phyloP scores from a whole-genome alignment of 2,797 vertebrate genomes.

The Sylvia borin region DNA sequence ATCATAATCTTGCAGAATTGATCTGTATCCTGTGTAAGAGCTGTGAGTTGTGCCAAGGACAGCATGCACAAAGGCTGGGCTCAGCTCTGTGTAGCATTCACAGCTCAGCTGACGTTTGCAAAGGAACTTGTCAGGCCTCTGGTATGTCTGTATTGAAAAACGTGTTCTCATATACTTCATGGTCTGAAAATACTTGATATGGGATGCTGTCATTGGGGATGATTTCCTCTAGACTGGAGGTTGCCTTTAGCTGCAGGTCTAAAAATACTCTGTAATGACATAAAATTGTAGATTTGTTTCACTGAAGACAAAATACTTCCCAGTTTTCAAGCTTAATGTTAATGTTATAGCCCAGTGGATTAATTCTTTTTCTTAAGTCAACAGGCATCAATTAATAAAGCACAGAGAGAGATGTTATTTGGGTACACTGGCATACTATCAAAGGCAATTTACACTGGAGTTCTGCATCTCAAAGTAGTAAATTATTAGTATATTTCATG shows the following conservation, averaged over 20 bases:
- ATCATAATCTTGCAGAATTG: not conserved
- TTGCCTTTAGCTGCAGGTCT: not conserved
- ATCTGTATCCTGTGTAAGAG: not conserved
- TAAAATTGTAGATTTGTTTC: not conserved
- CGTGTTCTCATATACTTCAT: not conserved
- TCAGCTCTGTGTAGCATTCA: not conserved
- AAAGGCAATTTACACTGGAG: not conserved
- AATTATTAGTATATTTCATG: not conserved
- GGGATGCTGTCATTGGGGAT: not conserved
- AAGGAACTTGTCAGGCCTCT: not conserved
- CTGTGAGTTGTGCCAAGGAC: not conserved
- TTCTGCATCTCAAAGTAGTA: not conserved
- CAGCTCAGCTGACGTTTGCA: not conserved
- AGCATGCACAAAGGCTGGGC: not conserved
- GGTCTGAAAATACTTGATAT: not conserved
- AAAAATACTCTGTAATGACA: not conserved
- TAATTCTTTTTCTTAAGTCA: not conserved
- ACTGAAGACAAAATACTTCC: not conserved
- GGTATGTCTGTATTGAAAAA: not conserved
- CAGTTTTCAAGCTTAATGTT: not conserved
- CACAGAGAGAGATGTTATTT: not conserved
- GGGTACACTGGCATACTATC: not conserved
- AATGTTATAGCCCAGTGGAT: not conserved
- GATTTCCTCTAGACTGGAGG: not conserved
- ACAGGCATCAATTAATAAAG: not conserved